Evolutionary conservation across 2,888 invertebrate species (phyloP), one percentile per base, ranked within the genome.

Genomic region (Esperia sulphurella): DNA sequence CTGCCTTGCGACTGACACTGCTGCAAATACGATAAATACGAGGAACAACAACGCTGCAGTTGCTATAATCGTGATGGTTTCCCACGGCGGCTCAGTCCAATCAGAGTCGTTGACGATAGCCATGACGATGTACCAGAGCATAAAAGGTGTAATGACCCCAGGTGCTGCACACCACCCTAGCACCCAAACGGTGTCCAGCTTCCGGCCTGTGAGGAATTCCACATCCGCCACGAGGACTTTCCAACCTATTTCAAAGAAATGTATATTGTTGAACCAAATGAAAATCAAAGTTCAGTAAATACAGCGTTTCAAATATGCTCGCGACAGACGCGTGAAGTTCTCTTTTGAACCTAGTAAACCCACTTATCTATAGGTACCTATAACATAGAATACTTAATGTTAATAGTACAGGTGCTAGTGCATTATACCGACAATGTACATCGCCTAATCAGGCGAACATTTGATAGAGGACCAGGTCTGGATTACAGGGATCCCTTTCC

Each of bases 221-320:
- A 87, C 65, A 49, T 88, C 88, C 61, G 80, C 78, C 0, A 71
- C 62, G 10, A 88, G 57, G 1, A 65, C 57, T 56, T 72, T 80
- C 77, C 81, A 79, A 46, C 86, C 88, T 88, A 55, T 6, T 21
- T 3, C 21, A 21, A 21, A 21, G 21, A 21, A 21, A 21, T 21
- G n/a, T 21, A 2, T 5, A 21, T 5, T 5, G 5, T 21, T 5
- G 5, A 21, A 21, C 21, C 21, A 21, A n/a, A n/a, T n/a, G n/a
- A n/a, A n/a, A n/a, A n/a, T n/a, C n/a, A n/a, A n/a, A n/a, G n/a
- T n/a, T n/a, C n/a, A n/a, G n/a, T n/a, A n/a, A n/a, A n/a, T n/a
- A n/a, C n/a, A n/a, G n/a, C n/a, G n/a, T n/a, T n/a, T n/a, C n/a
- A n/a, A n/a, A n/a, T n/a, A n/a, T n/a, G n/a, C n/a, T n/a, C n/a